These are phyloP conservation scores for Crematogaster levior DNA, from an alignment of 2,888 invertebrate species.

Conservation along the genomic window DNA sequence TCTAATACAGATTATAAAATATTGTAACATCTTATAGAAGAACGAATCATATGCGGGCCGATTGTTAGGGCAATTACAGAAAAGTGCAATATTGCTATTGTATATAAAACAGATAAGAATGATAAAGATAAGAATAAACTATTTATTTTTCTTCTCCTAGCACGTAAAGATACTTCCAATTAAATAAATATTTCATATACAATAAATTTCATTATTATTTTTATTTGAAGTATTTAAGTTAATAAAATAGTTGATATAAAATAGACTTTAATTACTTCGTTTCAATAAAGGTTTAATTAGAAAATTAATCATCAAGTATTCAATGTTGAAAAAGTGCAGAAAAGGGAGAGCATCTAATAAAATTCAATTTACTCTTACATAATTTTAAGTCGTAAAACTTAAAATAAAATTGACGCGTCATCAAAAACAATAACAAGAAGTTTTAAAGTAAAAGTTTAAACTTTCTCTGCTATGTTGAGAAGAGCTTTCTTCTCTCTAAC, in stretches of 20 bases:
- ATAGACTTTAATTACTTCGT: not conserved
- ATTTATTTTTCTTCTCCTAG: not conserved
- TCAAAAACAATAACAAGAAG: not conserved
- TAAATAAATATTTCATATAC: not conserved
- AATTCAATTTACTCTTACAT: not conserved
- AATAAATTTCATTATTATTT: not conserved
- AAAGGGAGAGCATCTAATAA: not conserved
- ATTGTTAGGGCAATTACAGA: conserved; percentile 6
- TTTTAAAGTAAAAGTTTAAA: conserved; percentile 28
- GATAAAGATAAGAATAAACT: not conserved
- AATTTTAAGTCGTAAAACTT: conserved; percentile 19
- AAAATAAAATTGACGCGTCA: conserved; percentile 20
- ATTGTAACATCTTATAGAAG: conserved; percentile 19
- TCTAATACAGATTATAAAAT: conserved; percentile 52
- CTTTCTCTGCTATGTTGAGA: not conserved
- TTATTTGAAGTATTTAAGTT: not conserved
- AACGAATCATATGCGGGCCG: conserved; percentile 7
- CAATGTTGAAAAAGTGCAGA: not conserved
- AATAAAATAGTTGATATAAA: no score
- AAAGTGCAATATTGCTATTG: not conserved
- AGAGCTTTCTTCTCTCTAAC: not conserved
- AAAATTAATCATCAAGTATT: not conserved
- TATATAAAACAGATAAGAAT: not conserved
- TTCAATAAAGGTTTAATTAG: not conserved
- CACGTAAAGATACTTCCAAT: not conserved